Percentiles rank a stretch among this genome's conserved stretches.
Evolutionary conservation across 2,888 invertebrate genomes (phyloP).

Genomic region (Drosophila rubida): DNA sequence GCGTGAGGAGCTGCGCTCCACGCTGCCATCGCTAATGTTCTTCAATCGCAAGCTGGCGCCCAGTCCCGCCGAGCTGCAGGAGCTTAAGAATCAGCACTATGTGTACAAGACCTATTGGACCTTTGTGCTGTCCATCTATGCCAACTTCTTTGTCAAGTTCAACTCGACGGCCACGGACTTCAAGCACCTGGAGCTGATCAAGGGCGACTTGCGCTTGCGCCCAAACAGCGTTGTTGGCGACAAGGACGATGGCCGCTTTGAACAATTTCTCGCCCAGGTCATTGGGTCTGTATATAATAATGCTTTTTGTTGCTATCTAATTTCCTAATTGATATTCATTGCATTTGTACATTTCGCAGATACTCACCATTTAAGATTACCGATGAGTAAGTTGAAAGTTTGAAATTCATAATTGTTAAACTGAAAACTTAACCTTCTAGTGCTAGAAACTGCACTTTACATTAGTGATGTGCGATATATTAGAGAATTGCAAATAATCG

Average conservation of each 20-base stretch:
- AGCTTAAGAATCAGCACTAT: conserved; percentile 82
- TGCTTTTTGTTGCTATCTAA: background rate
- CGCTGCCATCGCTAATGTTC: conserved; percentile 82
- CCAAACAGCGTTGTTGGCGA: conserved; percentile 78
- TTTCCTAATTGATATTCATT: background rate
- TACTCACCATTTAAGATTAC: conserved; percentile 80
- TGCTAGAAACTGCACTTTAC: background rate
- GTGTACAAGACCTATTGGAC: conserved; percentile 84
- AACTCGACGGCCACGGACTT: conserved; percentile 76
- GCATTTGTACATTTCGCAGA: conserved; percentile 43
- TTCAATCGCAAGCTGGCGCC: conserved; percentile 83
- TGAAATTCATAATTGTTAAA: background rate
- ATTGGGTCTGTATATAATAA: conserved; percentile 56
- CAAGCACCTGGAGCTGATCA: conserved; percentile 76
- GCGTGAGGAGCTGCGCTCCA: conserved; percentile 82
- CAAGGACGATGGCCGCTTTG: conserved; percentile 82
- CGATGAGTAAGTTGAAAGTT: conserved; percentile 73
- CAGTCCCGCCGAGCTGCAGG: conserved; percentile 77
- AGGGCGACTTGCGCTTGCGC: conserved; percentile 82
- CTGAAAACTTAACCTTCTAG: background rate
- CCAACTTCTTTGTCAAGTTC: conserved; percentile 83
- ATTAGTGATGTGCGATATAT: background rate
- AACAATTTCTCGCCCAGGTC: conserved; percentile 81
- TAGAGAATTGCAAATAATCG: background rate
- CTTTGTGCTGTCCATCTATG: conserved; percentile 83